Conservation (phyloP, 2,888 invertebrate species). For the Syrphus vitripennis region DNA sequence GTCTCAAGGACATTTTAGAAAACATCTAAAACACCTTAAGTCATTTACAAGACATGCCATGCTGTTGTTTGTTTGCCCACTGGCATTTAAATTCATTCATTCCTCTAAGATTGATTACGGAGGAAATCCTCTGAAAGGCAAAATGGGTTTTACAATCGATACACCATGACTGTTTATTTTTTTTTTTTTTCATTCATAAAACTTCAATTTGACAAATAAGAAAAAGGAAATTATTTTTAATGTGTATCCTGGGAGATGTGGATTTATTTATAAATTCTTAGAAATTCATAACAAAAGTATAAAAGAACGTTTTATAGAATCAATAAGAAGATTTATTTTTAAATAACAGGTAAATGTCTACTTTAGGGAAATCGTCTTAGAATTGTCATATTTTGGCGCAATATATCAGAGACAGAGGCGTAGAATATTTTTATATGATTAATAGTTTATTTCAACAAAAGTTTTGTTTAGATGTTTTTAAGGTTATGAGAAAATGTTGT, state of each 20-base stretch:
- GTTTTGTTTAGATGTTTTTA: neutral
- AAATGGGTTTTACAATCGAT: constrained; percentile 39
- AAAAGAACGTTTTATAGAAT: neutral
- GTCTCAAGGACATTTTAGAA: constrained; percentile 35
- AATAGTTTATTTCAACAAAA: neutral
- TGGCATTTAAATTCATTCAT: neutral
- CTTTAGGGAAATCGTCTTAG: neutral
- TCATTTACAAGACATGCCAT: neutral
- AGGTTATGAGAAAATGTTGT: neutral
- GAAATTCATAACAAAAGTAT: constrained; percentile 7
- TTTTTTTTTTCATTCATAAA: constrained; percentile 46
- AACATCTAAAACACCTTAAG: neutral
- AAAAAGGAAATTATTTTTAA: constrained; percentile 11
- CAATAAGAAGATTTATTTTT: neutral
- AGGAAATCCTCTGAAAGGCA: constrained; percentile 11
- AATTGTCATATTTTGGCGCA: neutral
- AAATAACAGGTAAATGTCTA: neutral
- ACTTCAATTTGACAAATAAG: constrained; percentile 41
- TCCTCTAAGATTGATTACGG: constrained; percentile 12
- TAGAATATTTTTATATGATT: neutral
- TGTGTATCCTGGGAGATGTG: constrained; percentile 49
- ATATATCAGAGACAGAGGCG: neutral
- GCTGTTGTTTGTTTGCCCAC: constrained; percentile 15
- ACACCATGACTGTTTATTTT: constrained; percentile 20
- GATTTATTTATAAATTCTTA: constrained; percentile 44